Evolutionary conservation across 2,888 invertebrate genomes (phyloP).

Genomic region (Abrostola triplasia): DNA sequence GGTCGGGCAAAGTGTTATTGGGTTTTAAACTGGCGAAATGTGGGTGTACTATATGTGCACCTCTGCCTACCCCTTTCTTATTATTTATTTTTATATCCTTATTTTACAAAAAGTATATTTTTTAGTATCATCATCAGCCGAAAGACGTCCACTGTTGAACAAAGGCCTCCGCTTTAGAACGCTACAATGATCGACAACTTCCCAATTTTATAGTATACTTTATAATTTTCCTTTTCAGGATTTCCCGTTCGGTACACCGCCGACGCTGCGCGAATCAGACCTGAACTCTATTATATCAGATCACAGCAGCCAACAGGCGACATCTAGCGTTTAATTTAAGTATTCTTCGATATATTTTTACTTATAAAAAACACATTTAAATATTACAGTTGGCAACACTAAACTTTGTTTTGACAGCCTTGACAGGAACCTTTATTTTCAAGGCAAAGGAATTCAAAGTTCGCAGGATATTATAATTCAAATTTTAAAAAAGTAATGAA

Average conservation of each 20-base stretch:
- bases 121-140: too few species aligned
- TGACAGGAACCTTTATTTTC: slow-evolving; percentile 9
- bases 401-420: not conserved
- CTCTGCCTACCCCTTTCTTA: too few species aligned
- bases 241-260: slow-evolving; percentile 85
- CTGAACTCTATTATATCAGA: slow-evolving; percentile 83
- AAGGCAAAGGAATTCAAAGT: not conserved
- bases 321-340: slow-evolving; percentile 79
- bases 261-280: slow-evolving; percentile 81
- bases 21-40: too few species aligned
- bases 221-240: slow-evolving; percentile 70
- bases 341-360: slow-evolving; percentile 5
- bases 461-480: not conserved
- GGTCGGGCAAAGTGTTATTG: too few species aligned
- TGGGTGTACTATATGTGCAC: too few species aligned
- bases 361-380: not conserved
- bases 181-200: too few species aligned
- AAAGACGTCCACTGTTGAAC: too few species aligned
- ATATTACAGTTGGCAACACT: slow-evolving; percentile 7
- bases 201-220: too few species aligned
- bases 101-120: too few species aligned
- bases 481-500: not conserved
- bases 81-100: too few species aligned
- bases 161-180: too few species aligned
- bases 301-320: slow-evolving; percentile 86